Conservation (phyloP, 92 coral and sea anemone species). For the Phenganax stokvisi region DNA sequence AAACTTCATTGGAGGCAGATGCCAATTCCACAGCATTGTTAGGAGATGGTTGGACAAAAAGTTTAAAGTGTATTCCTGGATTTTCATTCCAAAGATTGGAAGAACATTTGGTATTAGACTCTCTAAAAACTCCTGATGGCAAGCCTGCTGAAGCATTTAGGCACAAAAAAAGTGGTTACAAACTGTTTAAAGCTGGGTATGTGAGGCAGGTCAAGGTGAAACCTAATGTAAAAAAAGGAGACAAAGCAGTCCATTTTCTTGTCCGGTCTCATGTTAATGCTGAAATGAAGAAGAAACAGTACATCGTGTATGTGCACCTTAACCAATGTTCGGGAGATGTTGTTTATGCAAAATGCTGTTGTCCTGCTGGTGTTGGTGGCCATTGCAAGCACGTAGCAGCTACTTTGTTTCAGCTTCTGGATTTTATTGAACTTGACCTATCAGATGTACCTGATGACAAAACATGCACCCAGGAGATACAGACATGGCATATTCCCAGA, state of each 20-base stretch:
- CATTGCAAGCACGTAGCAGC: conserved; percentile 7
- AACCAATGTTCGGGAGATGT: conserved; percentile 14
- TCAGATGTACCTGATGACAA: conserved; percentile 24
- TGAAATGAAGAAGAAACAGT: conserved; percentile 20
- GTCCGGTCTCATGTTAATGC: conserved; percentile 7
- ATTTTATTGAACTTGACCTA: conserved; percentile 15
- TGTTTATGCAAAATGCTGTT: conserved; percentile 21
- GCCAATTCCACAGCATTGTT: neutral
- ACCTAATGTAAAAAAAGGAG: conserved; percentile 14
- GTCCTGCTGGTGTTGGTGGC: conserved; percentile 22
- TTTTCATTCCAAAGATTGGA: neutral
- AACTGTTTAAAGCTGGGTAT: conserved; percentile 16
- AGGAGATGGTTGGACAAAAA: conserved; percentile 15
- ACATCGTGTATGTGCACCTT: conserved; percentile 10
- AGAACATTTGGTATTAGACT: conserved; percentile 11
- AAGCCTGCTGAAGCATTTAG: conserved; percentile 1
- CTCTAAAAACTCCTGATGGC: neutral
- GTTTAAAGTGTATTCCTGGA: conserved; percentile 12
- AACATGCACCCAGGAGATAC: conserved; percentile 12
- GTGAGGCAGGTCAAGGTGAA: neutral
- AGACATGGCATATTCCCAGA: conserved; percentile 3
- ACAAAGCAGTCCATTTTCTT: conserved; percentile 13
- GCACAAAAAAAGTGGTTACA: conserved; percentile 15
- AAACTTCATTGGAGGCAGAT: conserved; percentile 13
- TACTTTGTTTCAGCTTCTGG: conserved; percentile 28